Evolutionary conservation across 2,113 vertebrate genomes (phyloP), one percentile per base, ranked within the genome.

Genomic region (Brachionichthys hirsutus): DNA sequence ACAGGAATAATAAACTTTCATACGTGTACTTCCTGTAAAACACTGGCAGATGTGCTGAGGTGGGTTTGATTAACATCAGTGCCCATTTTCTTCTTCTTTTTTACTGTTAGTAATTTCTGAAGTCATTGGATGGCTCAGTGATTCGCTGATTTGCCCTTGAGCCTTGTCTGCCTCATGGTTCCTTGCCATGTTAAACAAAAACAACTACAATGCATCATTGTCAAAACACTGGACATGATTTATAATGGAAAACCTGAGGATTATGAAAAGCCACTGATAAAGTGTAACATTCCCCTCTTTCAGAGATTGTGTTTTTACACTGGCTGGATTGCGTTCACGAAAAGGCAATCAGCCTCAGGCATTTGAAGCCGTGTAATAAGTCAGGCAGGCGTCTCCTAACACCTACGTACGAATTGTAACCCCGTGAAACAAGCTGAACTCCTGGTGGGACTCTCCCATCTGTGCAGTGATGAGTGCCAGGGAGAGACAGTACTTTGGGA

Each of bases 351-450:
- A 35, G 77, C 80, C 66, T 50, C 45, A 53, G 75, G 83, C 81
- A 11, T 77, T 64, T 70, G 68, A 82, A 64, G 62, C 42, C 47
- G 54, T 24, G 75, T 53, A 69, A 72, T 85, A 77, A 71, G 62
- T 81, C 80, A 81, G 78, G 64, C 4, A 68, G 81, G 75, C 70
- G 54, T 74, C 67, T 49, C 16, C 57, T 67, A 50, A 64, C 71
- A 70, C 81, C n/a, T n/a, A 78, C 62, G 63, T 64, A 63, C 66
- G 73, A 77, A 58, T 73, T 70, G 73, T 73, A 73, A 73, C 73
- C 78, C 59, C 48, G 53, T 68, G 66, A 80, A 86, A 76, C 65
- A 60, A 68, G 67, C 73, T 65, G 36, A 67, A 66, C 54, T 77
- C 64, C 70, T 60, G 9, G 36, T 43, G 67, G 73, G 75, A 70